phyloP scores from a whole-genome alignment of 2,888 invertebrate genomes.

The Drosophila vallismaia region DNA sequence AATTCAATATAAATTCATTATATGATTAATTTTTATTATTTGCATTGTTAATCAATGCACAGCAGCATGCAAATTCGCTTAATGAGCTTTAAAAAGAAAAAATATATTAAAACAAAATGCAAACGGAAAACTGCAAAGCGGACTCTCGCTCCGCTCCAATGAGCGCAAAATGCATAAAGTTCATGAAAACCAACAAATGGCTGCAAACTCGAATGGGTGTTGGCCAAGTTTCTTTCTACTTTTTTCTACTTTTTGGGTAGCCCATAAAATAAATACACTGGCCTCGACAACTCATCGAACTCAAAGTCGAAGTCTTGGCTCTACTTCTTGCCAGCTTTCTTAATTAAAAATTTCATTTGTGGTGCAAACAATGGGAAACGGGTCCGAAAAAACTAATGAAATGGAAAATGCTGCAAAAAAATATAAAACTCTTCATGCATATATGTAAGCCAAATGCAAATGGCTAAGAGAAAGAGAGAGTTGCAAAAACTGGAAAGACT shows the following conservation, averaged over 20 bases:
- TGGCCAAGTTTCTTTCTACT: constrained; percentile 25
- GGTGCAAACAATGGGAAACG: constrained; percentile 64
- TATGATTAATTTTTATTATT: constrained; percentile 61
- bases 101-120: constrained; percentile 26
- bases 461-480: constrained; percentile 10
- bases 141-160: constrained; percentile 7
- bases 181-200: constrained; percentile 52
- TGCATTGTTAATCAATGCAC: constrained; percentile 53
- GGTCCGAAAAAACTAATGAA: constrained; percentile 58
- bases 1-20: constrained; percentile 66
- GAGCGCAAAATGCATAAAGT: constrained; percentile 34
- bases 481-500: background rate
- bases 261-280: constrained; percentile 19
- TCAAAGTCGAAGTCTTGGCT: constrained; percentile 53
- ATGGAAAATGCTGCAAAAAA: constrained; percentile 45
- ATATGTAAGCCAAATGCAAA: constrained; percentile 32
- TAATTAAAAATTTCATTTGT: constrained; percentile 67
- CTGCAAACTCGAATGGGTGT: constrained; percentile 11
- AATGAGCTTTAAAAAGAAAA: constrained; percentile 60
- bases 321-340: constrained; percentile 61
- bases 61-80: constrained; percentile 56
- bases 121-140: constrained; percentile 10
- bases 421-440: constrained; percentile 26
- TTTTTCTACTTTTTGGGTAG: constrained; percentile 4
- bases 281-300: constrained; percentile 55